Conservation (phyloP, 2,888 invertebrate species). For the Euplexia lucipara region DNA sequence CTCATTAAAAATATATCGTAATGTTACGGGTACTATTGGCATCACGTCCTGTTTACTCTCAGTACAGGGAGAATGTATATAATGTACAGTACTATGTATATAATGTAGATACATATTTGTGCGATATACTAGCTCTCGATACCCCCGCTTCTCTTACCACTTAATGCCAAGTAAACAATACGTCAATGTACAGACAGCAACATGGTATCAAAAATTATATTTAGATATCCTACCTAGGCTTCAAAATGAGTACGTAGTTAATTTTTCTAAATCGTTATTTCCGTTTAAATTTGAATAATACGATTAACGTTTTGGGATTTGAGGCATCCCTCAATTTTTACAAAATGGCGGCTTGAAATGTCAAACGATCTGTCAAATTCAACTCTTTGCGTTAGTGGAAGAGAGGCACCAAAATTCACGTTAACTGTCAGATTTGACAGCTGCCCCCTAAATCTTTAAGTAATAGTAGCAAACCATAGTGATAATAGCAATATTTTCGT, state of each 20-base stretch:
- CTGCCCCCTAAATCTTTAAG: no score
- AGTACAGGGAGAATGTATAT: conserved; percentile 7
- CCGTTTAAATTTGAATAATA: no score
- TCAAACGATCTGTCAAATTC: no score
- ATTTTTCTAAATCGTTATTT: no score
- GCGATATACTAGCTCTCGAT: conserved; percentile 64
- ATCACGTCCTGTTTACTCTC: conserved; percentile 23
- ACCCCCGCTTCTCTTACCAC: conserved; percentile 62
- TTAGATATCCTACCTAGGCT: neutral
- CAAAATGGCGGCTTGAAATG: no score
- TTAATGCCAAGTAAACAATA: conserved; percentile 72
- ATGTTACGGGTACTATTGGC: conserved; percentile 38
- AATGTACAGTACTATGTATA: conserved; percentile 23
- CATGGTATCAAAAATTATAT: conserved; percentile 7
- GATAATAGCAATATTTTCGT: neutral
- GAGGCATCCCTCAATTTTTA: no score
- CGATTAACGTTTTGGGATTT: no score
- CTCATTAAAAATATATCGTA: neutral
- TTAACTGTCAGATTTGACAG: no score
- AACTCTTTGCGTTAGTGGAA: no score
- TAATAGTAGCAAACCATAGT: no score
- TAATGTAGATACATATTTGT: conserved; percentile 47
- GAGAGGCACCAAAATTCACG: no score
- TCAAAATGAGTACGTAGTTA: no score
- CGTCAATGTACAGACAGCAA: conserved; percentile 64